Percentiles rank a stretch among this genome's conserved stretches.
Evolutionary conservation across 2,797 vertebrate species (phyloP).

Genomic region (Threskiornis aethiopicus): DNA sequence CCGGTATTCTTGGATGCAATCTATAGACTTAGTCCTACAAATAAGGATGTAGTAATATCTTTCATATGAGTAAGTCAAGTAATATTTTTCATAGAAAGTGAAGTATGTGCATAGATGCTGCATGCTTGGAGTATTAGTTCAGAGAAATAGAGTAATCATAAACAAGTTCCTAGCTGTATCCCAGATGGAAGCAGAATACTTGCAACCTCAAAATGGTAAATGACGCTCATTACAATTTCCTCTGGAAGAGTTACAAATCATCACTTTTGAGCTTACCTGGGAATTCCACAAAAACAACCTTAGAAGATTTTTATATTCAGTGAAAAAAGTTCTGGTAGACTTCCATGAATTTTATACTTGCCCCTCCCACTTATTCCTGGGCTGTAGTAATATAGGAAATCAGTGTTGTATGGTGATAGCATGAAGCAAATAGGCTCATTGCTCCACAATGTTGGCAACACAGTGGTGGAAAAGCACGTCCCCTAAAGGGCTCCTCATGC

Average conservation of each 20-base stretch:
- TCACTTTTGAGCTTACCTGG: not conserved
- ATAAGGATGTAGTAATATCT: not conserved
- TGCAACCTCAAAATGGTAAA: not conserved
- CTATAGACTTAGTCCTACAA: not conserved
- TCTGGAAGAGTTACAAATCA: not conserved
- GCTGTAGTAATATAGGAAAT: not conserved
- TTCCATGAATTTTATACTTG: not conserved
- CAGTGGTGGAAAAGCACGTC: not conserved
- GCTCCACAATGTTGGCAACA: not conserved
- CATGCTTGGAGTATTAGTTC: not conserved
- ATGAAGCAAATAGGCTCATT: not conserved
- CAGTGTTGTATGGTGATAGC: not conserved
- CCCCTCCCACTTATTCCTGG: accelerated
- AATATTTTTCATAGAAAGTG: not conserved
- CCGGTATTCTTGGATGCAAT: not conserved
- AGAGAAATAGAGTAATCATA: not conserved
- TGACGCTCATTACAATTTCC: not conserved
- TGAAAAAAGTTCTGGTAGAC: not conserved
- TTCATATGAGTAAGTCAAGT: not conserved
- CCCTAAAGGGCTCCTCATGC: not conserved
- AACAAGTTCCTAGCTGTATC: not conserved
- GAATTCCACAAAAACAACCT: not conserved
- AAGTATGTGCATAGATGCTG: not conserved
- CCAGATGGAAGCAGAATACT: not conserved
- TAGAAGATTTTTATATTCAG: not conserved